Base-by-base conservation (phyloP, 2,797 vertebrate genomes). In the Coccyzus lansbergi region DNA sequence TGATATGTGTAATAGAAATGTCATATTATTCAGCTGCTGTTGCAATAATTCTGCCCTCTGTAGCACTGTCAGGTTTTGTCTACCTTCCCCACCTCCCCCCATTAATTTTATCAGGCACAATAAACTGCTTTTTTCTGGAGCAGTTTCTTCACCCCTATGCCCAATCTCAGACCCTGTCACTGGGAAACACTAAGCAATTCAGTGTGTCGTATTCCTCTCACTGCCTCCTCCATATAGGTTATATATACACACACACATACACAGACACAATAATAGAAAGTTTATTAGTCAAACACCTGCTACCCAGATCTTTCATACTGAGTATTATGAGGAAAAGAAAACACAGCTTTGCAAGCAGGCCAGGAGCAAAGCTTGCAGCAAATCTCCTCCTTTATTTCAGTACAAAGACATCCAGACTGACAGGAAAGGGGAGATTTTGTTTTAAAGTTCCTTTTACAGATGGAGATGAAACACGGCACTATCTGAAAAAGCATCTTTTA, bases 211-310 rank as follows among this genome's bases (percentile, higher is more conserved):
- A n/a, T 44, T 69, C 36, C 52, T 62, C 67, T 71, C 58, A 10
- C 31, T 31, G 69, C 62, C 55, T 86, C 24, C 69, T 76, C 42
- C 63, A 5, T 2, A 34, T 2, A 29, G 15, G 33, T 40, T 29
- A 51, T 29, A 38, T 20, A 82, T 2, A 85, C 5, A 72, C 19
- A 59, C 29, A 40, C 6, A 51, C 3, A 48, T 11, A 60, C 9
- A 64, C 1, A 76, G 55, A 63, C 19, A 76, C 16, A 76, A 5
- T 18, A 77, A 74, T 6, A 88, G n/a, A 67, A 88, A 38, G 21
- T 34, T 83, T 18, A 86, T 86, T 51, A 83, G 77, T 38, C 80
- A 60, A 93, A 88, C 80, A 95, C 86, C 92, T 84, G 92, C 67
- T 88, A 80, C 59, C 81, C 63, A 69, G 29, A 58, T 33, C 68